Base-by-base conservation (phyloP, 2,113 vertebrate genomes). In the Gymnorhina tibicen region DNA sequence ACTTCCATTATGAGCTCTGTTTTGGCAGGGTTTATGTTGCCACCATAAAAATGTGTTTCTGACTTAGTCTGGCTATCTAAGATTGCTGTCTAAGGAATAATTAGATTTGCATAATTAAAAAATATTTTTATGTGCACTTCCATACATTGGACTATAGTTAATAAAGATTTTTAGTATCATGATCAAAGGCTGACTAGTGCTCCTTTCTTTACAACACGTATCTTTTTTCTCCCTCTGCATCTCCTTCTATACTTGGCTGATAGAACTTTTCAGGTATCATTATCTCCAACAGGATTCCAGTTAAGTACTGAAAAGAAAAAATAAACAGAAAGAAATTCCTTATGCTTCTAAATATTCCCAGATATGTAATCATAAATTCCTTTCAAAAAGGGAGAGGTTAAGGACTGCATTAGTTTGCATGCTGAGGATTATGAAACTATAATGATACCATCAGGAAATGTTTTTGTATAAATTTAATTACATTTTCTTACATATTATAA, bases 31-130 rank as follows among this genome's bases (percentile, higher is more conserved):
- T 94, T 97, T 97, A 96, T 94, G 86, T 87, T 55, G 33, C 56
- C 96, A 49, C 58, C 35, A 32, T 96, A 94, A 96, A 97, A 97
- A 87, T 68, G 76, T 49, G 42, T 56, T 96, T 97, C 79, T 84
- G 70, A 93, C 87, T 70, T 93, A 89, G 59, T 72, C 88, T 91
- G 87, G 37, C 74, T 75, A 81, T 58, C 63, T 93, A 93, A 94
- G 87, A 87, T 94, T 81, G 81, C 58, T 89, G 53, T 64, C 80
- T 73, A 74, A 94, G 91, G 60, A 84, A 64, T 47, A 58, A 77
- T 46, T 66, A 67, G 37, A 87, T 59, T 80, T 69, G 37, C 10
- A 49, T 91, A 62, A 77, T 91, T 92, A 53, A 79, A 82, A 39
- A 52, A 70, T 28, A 80, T 62, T 80, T 95, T 96, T 73, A 88